These are phyloP conservation scores for Amblyjoppa proteus DNA, from an alignment of 2,888 invertebrate species.

Conservation along the genomic window DNA sequence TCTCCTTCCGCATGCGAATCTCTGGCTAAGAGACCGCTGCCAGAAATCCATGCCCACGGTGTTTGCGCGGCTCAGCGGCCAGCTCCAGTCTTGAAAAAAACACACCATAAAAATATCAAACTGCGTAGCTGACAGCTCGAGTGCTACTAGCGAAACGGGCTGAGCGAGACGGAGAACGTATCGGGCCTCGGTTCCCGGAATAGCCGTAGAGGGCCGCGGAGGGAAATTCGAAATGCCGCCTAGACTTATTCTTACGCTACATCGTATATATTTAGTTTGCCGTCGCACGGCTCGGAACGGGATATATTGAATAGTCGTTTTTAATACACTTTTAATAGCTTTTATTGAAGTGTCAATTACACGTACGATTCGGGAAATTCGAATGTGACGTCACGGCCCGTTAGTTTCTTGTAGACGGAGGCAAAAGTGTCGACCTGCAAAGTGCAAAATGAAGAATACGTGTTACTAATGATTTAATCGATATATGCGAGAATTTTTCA, in stretches of 20 bases:
- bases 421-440: slow-evolving; percentile 98
- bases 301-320: background rate
- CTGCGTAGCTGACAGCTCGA: slow-evolving; percentile 28
- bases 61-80: background rate
- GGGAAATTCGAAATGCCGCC: background rate
- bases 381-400: slow-evolving; percentile 99
- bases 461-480: background rate
- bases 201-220: background rate
- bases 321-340: slow-evolving; percentile 54
- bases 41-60: slow-evolving; percentile 5
- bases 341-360: slow-evolving; percentile 86
- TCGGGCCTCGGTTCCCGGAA: background rate
- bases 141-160: background rate
- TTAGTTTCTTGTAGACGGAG: slow-evolving; percentile 99
- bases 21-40: background rate
- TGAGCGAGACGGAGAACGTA: background rate
- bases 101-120: slow-evolving; percentile 12
- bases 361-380: slow-evolving; percentile 99
- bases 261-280: background rate
- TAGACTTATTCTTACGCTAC: background rate
- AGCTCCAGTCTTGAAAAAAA: background rate
- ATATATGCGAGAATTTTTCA: slow-evolving; percentile 31
- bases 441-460: slow-evolving; percentile 74
- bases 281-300: background rate
- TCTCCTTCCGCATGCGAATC: background rate